phyloP scores from a whole-genome alignment of 2,888 invertebrate species.

The Willowsia nigromaculata region DNA sequence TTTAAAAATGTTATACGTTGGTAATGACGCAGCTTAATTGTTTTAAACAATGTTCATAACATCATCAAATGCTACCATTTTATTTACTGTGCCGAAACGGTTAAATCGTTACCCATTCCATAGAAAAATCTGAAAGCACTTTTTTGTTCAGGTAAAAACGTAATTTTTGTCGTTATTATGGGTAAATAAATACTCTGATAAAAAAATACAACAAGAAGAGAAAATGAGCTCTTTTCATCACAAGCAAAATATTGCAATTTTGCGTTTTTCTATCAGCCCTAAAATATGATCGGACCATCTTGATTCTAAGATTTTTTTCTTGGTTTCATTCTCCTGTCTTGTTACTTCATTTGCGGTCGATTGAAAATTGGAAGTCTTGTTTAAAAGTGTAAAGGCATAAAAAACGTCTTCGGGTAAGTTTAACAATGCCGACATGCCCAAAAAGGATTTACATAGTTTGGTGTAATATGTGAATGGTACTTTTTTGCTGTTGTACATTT shows the following conservation, averaged over 20 bases:
- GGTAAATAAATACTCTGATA: not conserved
- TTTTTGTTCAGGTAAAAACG: not conserved
- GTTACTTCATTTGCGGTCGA: conserved; percentile 58
- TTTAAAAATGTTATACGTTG: not conserved
- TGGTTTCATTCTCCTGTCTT: conserved; percentile 38
- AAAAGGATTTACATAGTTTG: not conserved
- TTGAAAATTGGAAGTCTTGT: conserved; percentile 41
- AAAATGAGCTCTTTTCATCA: conserved; percentile 39
- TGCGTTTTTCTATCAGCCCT: conserved; percentile 23
- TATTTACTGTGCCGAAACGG: too few relatives aligned
- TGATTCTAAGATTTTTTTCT: not conserved
- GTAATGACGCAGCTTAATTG: not conserved
- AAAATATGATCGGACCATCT: not conserved
- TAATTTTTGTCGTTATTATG: not conserved
- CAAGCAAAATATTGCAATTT: conserved; percentile 43
- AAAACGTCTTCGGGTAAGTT: not conserved
- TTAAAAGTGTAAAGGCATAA: not conserved
- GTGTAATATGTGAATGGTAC: not conserved
- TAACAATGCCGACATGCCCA: conserved; percentile 2
- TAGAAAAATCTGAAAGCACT: too few relatives aligned
- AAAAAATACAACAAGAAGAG: not conserved
- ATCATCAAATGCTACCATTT: too few relatives aligned
- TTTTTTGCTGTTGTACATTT: not conserved
- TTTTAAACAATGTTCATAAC: too few relatives aligned
- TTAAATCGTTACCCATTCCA: too few relatives aligned